Conservation (phyloP, 2,888 invertebrate genomes). For the Pedicia rivosa region DNA sequence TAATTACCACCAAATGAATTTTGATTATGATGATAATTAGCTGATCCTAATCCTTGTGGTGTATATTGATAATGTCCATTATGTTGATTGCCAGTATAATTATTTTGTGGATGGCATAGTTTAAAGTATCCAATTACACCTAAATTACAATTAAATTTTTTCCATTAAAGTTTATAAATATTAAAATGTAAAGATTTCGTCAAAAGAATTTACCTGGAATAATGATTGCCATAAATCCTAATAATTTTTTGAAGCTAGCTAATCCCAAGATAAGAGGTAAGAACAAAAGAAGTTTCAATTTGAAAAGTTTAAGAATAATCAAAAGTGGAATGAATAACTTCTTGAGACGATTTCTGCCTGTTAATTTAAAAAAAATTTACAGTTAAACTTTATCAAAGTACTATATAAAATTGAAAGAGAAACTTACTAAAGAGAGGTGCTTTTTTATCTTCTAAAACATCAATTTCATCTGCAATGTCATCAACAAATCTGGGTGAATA, state of each 20-base stretch:
- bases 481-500: conserved; percentile 69
- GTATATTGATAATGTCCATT: conserved; percentile 43
- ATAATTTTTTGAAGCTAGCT: conserved; percentile 70
- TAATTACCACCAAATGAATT: conserved; percentile 22
- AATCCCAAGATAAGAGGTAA: conserved; percentile 68
- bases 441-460: conserved; percentile 66
- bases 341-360: conserved; percentile 68
- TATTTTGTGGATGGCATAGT: conserved; percentile 58
- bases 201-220: conserved; percentile 38
- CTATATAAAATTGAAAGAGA: too few relatives aligned
- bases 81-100: conserved; percentile 31
- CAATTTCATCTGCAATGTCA: conserved; percentile 69
- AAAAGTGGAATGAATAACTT: conserved; percentile 70
- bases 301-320: conserved; percentile 67
- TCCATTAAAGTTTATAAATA: not conserved
- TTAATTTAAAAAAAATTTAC: not conserved
- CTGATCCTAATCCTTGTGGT: conserved; percentile 56
- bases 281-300: conserved; percentile 64
- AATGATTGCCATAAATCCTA: conserved; percentile 63
- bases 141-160: conserved; percentile 17
- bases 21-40: conserved; percentile 38
- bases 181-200: not conserved
- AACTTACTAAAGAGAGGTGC: conserved; percentile 65
- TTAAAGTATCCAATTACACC: conserved; percentile 74
- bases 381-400: not conserved